Percentiles rank a stretch among this genome's conserved stretches.
Evolutionary conservation across 2,888 invertebrate species (phyloP).

Genomic region (Aricia artaxerxes): DNA sequence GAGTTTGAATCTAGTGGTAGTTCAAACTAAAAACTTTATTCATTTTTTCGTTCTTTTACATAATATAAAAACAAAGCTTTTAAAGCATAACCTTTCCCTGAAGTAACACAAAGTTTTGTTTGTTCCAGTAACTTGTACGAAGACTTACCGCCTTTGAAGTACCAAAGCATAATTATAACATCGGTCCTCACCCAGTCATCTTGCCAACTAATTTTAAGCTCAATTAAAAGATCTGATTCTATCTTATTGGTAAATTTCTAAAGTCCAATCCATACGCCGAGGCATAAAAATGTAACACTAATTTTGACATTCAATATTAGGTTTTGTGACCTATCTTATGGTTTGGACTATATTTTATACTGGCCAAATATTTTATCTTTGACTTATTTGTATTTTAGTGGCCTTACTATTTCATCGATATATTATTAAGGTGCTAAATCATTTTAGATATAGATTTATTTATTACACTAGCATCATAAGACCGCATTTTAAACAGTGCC

Average conservation of each 20-base stretch:
- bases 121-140: slow-evolving; percentile 58
- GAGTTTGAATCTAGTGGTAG: too few relatives aligned
- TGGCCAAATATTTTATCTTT: slow-evolving; percentile 2
- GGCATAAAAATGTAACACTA: background rate
- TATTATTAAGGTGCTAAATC: slow-evolving; percentile 24
- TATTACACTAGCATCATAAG: slow-evolving; percentile 20
- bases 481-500: slow-evolving; percentile 53
- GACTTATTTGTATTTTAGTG: background rate
- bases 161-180: slow-evolving; percentile 60
- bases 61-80: too few relatives aligned
- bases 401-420: background rate
- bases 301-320: too few relatives aligned
- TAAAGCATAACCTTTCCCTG: background rate
- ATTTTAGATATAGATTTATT: slow-evolving; percentile 29
- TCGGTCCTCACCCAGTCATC: slow-evolving; percentile 34
- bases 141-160: slow-evolving; percentile 48
- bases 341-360: background rate
- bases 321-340: background rate
- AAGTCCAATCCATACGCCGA: background rate
- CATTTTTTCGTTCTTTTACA: too few relatives aligned
- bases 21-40: too few relatives aligned
- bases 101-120: slow-evolving; percentile 33
- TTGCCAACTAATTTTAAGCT: slow-evolving; percentile 32
- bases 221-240: slow-evolving; percentile 30
- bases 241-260: slow-evolving; percentile 32